Conservation (phyloP, 2,113 vertebrate genomes). For the Cephalopholis sonnerati region DNA sequence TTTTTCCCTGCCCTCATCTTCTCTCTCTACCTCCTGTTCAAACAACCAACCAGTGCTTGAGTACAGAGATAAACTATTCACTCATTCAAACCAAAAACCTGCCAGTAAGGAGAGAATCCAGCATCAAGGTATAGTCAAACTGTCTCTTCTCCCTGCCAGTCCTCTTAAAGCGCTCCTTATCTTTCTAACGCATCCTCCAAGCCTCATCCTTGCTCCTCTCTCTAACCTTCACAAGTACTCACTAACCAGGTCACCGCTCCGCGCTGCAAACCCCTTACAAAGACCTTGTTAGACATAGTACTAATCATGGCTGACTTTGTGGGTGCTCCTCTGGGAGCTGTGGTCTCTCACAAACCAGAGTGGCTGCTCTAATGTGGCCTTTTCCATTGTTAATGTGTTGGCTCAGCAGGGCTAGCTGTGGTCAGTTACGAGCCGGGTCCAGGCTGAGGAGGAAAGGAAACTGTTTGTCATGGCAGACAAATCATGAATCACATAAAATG, state of each 20-base stretch:
- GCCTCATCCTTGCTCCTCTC: conserved; percentile 18
- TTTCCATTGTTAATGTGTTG: conserved; percentile 68
- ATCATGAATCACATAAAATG: conserved; percentile 57
- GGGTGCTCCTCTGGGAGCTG: conserved; percentile 67
- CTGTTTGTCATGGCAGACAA: conserved; percentile 63
- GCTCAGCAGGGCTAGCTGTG: conserved; percentile 61
- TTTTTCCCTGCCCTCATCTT: conserved; percentile 76
- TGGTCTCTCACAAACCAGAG: conserved; percentile 73
- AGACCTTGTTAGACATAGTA: conserved; percentile 40
- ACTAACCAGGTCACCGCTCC: conserved; percentile 56
- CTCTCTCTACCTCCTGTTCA: conserved; percentile 78
- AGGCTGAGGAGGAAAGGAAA: conserved; percentile 41
- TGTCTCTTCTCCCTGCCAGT: conserved; percentile 29
- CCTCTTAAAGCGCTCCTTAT: conserved; percentile 1
- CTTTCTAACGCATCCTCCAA: conserved; percentile 34
- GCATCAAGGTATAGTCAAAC: conserved; percentile 90
- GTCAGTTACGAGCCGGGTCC: conserved; percentile 52
- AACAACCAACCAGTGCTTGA: conserved; percentile 91
- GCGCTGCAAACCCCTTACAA: conserved; percentile 43
- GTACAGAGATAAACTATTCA: conserved; percentile 97
- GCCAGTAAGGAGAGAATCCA: conserved; percentile 90
- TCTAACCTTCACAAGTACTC: conserved; percentile 48
- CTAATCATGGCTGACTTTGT: conserved; percentile 73
- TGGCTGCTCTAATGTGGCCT: conserved; percentile 67
- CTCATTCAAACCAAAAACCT: conserved; percentile 94